Percentiles rank a stretch among this genome's conserved stretches.
Evolutionary conservation across 2,888 invertebrate species (phyloP).

Genomic region (Hydrotaea cyrtoneurina): DNA sequence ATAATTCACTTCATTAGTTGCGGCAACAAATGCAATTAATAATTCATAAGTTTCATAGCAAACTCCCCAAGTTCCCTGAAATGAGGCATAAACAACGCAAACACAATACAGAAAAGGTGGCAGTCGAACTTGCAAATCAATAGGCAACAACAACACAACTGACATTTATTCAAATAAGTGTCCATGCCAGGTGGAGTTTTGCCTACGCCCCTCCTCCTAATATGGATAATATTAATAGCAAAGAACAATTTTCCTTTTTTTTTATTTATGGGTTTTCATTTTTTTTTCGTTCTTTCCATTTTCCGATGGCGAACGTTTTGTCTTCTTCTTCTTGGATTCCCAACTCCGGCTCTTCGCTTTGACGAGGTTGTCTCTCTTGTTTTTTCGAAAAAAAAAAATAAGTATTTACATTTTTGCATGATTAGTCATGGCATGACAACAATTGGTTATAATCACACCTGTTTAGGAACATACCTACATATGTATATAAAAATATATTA

Average conservation of each 20-base stretch:
- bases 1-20: too few species aligned
- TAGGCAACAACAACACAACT: conserved; percentile 23
- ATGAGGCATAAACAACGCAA: background rate
- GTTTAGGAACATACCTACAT: conserved; percentile 22
- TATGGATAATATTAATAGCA: too few species aligned
- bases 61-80: background rate
- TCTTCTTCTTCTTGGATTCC: too few species aligned
- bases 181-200: background rate
- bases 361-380: background rate
- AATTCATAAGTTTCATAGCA: background rate
- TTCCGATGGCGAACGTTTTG: too few species aligned
- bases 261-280: too few species aligned
- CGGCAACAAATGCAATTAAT: background rate
- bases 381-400: background rate
- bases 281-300: too few species aligned
- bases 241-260: too few species aligned
- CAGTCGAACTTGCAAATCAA: conserved; percentile 30
- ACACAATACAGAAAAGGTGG: background rate
- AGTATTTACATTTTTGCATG: conserved; percentile 41
- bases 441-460: conserved; percentile 56
- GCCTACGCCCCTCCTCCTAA: too few species aligned
- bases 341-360: background rate
- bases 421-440: conserved; percentile 53
- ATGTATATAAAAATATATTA: background rate
- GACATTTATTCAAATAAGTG: conserved; percentile 30